Evolutionary conservation across 2,888 invertebrate genomes (phyloP).

Genomic region (Agrochola lota): DNA sequence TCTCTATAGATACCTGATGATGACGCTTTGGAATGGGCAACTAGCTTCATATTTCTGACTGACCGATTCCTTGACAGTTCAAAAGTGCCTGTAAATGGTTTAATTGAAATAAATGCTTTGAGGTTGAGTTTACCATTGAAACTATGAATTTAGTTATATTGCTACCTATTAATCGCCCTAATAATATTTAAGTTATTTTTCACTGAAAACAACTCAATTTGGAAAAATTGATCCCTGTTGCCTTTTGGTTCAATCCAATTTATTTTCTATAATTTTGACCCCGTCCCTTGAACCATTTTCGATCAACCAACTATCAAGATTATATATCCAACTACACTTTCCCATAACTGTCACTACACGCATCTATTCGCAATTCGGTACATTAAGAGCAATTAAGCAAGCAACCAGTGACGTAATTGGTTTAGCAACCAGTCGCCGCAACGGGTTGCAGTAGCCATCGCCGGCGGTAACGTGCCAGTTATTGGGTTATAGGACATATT

Average conservation of each 20-base stretch:
- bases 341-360: constrained; percentile 22
- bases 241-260: background rate
- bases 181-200: background rate
- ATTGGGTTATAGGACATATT: constrained; percentile 49
- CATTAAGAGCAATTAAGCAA: constrained; percentile 63
- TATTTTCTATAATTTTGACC: background rate
- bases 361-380: constrained; percentile 39
- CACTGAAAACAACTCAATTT: background rate
- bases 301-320: constrained; percentile 20
- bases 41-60: too few relatives aligned
- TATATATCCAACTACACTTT: background rate
- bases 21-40: too few relatives aligned
- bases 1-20: too few relatives aligned
- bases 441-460: constrained; percentile 43
- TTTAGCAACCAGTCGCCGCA: constrained; percentile 60
- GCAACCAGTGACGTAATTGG: constrained; percentile 60
- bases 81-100: too few relatives aligned
- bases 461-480: constrained; percentile 45
- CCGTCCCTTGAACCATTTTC: background rate
- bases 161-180: background rate
- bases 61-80: too few relatives aligned
- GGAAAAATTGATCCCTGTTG: too few relatives aligned
- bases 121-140: too few relatives aligned
- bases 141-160: background rate
- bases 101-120: too few relatives aligned